Conservation (phyloP, 2,888 invertebrate species). For the Nowickia ferox region DNA sequence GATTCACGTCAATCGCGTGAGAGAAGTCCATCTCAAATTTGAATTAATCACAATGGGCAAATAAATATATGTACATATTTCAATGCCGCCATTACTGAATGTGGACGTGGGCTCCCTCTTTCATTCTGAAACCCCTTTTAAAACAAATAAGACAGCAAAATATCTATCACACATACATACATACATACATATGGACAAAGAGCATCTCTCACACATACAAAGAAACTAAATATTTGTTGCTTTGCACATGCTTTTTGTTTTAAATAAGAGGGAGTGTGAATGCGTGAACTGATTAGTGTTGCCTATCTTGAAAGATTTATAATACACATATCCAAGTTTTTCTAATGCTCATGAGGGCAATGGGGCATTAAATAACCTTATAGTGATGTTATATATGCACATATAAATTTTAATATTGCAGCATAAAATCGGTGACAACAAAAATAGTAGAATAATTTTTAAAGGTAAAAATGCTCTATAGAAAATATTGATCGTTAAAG, state of each 20-base stretch:
- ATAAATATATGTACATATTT: conserved; percentile 51
- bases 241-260: not conserved
- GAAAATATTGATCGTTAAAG: no score
- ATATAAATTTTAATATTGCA: no score
- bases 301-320: not conserved
- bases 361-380: no score
- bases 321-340: no score
- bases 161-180: conserved; percentile 26
- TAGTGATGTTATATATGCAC: no score
- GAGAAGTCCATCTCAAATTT: not conserved
- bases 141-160: conserved; percentile 17
- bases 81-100: conserved; percentile 75
- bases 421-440: no score
- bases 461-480: no score
- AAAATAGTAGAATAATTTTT: no score
- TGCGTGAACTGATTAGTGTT: conserved; percentile 4
- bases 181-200: not conserved
- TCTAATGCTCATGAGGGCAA: no score
- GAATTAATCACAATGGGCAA: conserved; percentile 64
- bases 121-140: conserved; percentile 66
- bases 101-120: conserved; percentile 66
- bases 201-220: conserved; percentile 20
- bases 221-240: not conserved
- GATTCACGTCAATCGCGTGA: not conserved
- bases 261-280: conserved; percentile 16